These are phyloP conservation scores for Microplitis manilae DNA, from an alignment of 2,888 invertebrate genomes.

Conservation along the genomic window DNA sequence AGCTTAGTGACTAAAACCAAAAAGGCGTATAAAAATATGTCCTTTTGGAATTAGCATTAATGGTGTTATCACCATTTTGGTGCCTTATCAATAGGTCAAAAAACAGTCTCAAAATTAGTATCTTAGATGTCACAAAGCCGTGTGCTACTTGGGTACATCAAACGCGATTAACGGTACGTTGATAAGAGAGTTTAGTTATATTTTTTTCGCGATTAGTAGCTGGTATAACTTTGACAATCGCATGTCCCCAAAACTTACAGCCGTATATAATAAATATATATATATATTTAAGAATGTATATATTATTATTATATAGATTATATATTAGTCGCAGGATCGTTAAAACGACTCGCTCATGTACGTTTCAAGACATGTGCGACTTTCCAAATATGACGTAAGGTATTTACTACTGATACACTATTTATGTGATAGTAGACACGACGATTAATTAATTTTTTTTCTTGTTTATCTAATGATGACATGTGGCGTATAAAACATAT, in stretches of 20 bases:
- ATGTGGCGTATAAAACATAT: slow-evolving; percentile 71
- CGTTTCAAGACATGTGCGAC: slow-evolving; percentile 21
- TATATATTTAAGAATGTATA: not conserved
- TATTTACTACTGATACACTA: slow-evolving; percentile 23
- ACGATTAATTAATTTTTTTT: slow-evolving; percentile 28
- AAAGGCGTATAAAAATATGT: no score
- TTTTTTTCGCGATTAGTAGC: slow-evolving; percentile 5
- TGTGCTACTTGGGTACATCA: not conserved
- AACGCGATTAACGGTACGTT: slow-evolving; percentile 12
- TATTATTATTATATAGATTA: not conserved
- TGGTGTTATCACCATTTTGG: no score
- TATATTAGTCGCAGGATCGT: slow-evolving; percentile 14
- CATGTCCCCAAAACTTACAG: not conserved
- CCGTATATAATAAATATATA: slow-evolving; percentile 15
- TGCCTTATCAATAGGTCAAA: no score
- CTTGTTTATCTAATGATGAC: slow-evolving; percentile 59
- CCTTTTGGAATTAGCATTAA: no score
- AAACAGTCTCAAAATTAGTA: no score
- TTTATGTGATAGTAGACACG: slow-evolving; percentile 36
- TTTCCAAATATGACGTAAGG: slow-evolving; percentile 27
- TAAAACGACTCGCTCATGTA: slow-evolving; percentile 28
- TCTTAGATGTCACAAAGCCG: no score
- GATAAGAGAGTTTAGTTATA: slow-evolving; percentile 16
- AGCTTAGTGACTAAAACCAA: no score
- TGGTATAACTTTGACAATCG: not conserved